These are phyloP conservation scores for Subanguina moxae DNA, from an alignment of 1,140 invertebrate species.

Conservation along the genomic window DNA sequence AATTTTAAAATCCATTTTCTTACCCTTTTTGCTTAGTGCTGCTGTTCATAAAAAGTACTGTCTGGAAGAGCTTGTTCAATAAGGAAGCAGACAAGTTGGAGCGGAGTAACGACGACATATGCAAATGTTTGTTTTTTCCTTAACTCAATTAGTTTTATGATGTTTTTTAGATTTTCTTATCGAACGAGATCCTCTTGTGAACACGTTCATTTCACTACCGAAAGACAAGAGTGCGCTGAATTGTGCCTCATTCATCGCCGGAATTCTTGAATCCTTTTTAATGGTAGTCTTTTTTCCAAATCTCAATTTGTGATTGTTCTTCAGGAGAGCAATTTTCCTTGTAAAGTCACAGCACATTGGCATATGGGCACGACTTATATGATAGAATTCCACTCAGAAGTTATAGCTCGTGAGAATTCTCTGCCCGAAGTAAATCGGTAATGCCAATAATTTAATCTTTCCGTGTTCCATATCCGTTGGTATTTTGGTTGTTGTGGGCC, in stretches of 20 bases:
- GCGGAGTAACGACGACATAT: conserved; percentile 94
- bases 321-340: conserved; percentile 58
- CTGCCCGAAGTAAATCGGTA: conserved; percentile 68
- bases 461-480: no score
- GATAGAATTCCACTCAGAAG: conserved; percentile 93
- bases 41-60: conserved; percentile 86
- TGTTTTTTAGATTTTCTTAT: conserved; percentile 78
- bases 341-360: conserved; percentile 73
- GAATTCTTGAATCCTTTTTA: conserved; percentile 91
- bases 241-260: conserved; percentile 95
- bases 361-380: conserved; percentile 98
- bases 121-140: conserved; percentile 67
- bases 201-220: conserved; percentile 93
- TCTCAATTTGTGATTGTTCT: conserved; percentile 7
- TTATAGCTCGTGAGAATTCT: conserved; percentile 85
- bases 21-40: no score
- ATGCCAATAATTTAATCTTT: background rate
- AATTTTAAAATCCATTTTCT: no score
- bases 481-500: no score
- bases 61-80: conserved; percentile 96
- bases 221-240: conserved; percentile 94
- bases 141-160: no score
- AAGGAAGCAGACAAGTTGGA: conserved; percentile 97
- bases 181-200: conserved; percentile 93
- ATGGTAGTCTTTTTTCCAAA: conserved; percentile 67